A percentile compares a stretch with the other conserved stretches of the same genome.
Evolutionary conservation across 37 sponge, comb jelly and placozoan genomes (phyloP).

Genomic region (Spongia lamella): DNA sequence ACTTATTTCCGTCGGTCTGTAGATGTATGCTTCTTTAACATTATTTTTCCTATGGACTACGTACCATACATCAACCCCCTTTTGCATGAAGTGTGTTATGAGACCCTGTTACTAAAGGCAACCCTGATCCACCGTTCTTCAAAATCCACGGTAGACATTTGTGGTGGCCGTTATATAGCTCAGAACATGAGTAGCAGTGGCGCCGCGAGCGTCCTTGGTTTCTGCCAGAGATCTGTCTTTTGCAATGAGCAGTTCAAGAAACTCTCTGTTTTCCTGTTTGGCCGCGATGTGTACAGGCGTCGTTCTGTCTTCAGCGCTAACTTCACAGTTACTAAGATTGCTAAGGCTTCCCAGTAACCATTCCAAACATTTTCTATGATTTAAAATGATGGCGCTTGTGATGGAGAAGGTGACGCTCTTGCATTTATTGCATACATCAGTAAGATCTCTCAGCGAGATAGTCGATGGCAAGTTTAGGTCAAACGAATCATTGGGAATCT

Average conservation of each 20-base stretch:
- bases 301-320: constrained; percentile 41
- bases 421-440: constrained; percentile 41
- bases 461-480: background rate
- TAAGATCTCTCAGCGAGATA: background rate
- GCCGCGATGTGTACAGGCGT: constrained; percentile 77
- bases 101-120: no score
- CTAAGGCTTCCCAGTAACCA: constrained; percentile 18
- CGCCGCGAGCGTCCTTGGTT: constrained; percentile 63
- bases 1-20: no score
- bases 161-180: constrained; percentile 72
- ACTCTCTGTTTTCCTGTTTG: constrained; percentile 37
- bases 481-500: constrained; percentile 1
- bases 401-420: constrained; percentile 27
- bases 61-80: no score
- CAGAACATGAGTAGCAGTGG: constrained; percentile 75
- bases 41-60: no score
- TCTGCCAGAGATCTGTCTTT: constrained; percentile 27
- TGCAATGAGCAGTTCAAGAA: constrained; percentile 35
- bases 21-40: no score
- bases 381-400: constrained; percentile 24
- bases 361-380: constrained; percentile 58
- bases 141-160: constrained; percentile 58
- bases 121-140: constrained; percentile 27
- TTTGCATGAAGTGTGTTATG: no score
- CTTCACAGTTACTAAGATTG: constrained; percentile 11